A percentile compares a stretch with the other conserved stretches of the same genome.
Evolutionary conservation across 1,140 invertebrate genomes (phyloP).

Genomic region (Ceratina calcarata): DNA sequence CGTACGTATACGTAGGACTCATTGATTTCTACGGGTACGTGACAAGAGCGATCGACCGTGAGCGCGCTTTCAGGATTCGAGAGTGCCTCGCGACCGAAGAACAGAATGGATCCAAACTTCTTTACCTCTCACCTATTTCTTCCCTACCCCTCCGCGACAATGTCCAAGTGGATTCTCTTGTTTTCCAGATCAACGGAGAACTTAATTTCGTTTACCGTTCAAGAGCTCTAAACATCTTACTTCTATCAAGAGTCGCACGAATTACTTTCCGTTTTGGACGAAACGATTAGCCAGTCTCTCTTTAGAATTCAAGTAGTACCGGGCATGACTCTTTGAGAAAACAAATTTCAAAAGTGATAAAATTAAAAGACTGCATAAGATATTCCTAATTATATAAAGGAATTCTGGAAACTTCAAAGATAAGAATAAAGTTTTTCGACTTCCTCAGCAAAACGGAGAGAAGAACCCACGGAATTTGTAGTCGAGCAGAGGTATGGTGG

Average conservation of each 20-base stretch:
- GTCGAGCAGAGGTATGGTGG: conserved; percentile 18
- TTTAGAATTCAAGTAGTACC: too few relatives aligned
- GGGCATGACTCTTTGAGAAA: too few relatives aligned
- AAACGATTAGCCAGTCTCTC: too few relatives aligned
- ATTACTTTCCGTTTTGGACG: too few relatives aligned
- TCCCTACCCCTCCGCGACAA: conserved; percentile 35
- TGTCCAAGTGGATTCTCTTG: conserved; percentile 56
- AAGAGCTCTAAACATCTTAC: too few relatives aligned
- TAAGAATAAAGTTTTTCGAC: too few relatives aligned
- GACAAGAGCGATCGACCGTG: conserved; percentile 61
- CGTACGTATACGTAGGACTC: conserved; percentile 53
- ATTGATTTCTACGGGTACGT: conserved; percentile 69
- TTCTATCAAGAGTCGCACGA: too few relatives aligned
- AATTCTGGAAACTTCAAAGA: too few relatives aligned
- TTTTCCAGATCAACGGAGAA: conserved; percentile 48
- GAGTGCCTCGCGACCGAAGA: background rate
- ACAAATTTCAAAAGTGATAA: too few relatives aligned
- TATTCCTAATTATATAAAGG: too few relatives aligned
- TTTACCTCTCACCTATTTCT: conserved; percentile 37
- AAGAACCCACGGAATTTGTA: conserved; percentile 36
- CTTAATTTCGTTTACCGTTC: conserved; percentile 10
- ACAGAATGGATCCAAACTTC: conserved; percentile 31
- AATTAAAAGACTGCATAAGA: too few relatives aligned
- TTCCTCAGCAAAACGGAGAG: background rate
- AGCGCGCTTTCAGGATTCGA: conserved; percentile 48